A percentile compares a stretch with the other conserved stretches of the same genome.
Conservation (phyloP, 1,140 invertebrate species). For the Drosophila virilis region DNA sequence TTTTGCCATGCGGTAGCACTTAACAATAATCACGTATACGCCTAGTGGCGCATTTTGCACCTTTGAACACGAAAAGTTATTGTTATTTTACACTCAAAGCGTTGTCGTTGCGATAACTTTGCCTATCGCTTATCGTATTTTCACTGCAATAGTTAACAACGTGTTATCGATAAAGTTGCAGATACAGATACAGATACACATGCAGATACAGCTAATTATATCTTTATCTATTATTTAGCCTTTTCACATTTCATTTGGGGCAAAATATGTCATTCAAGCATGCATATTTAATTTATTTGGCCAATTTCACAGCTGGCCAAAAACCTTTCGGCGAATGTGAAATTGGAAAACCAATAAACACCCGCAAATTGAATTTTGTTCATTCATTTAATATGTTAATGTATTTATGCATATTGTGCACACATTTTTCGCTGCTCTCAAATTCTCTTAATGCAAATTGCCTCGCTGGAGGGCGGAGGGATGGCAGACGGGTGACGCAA, state of each 20-base stretch:
- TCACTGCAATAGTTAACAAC: slow-evolving; percentile 28
- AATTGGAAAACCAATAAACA: slow-evolving; percentile 7
- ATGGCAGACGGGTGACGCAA: not conserved
- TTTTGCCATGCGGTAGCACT: slow-evolving; percentile 42
- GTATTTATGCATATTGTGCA: slow-evolving; percentile 64
- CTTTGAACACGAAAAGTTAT: slow-evolving; percentile 9
- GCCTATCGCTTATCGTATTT: not conserved
- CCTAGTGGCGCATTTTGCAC: slow-evolving; percentile 57
- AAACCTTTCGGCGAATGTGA: not conserved
- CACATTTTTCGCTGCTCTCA: slow-evolving; percentile 43
- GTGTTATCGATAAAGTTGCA: slow-evolving; percentile 43
- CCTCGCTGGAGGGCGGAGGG: not conserved
- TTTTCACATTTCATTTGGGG: slow-evolving; percentile 44
- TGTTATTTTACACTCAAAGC: slow-evolving; percentile 13
- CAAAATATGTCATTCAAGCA: slow-evolving; percentile 17
- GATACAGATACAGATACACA: slow-evolving; percentile 40
- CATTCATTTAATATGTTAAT: slow-evolving; percentile 51
- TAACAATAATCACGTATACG: slow-evolving; percentile 69
- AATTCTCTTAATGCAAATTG: slow-evolving; percentile 63
- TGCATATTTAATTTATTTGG: slow-evolving; percentile 74
- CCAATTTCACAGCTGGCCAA: slow-evolving; percentile 31
- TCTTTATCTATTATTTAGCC: slow-evolving; percentile 23
- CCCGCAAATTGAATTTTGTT: slow-evolving; percentile 61
- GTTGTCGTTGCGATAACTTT: slow-evolving; percentile 17
- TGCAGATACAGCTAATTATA: slow-evolving; percentile 36